phyloP scores from a whole-genome alignment of 2,113 vertebrate species.

The Anser cygnoides region DNA sequence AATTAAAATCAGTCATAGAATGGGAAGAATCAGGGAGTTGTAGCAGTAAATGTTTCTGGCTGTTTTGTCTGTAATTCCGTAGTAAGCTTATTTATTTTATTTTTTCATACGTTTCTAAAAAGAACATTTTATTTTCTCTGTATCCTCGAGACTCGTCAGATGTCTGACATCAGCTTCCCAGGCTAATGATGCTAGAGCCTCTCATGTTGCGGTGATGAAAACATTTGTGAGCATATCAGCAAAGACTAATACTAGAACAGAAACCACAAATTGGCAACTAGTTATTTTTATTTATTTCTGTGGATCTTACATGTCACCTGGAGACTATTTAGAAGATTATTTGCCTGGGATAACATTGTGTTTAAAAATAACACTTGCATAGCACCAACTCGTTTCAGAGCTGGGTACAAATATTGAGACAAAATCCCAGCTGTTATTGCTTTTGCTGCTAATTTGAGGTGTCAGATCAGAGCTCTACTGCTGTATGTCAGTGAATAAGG shows the following conservation, averaged over 20 bases:
- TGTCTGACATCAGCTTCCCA: neutral
- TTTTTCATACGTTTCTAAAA: neutral
- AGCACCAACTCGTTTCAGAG: constrained; percentile 69
- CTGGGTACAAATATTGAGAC: constrained; percentile 81
- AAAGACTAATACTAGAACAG: neutral
- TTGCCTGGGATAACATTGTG: constrained; percentile 63
- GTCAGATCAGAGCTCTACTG: constrained; percentile 67
- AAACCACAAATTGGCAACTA: constrained; percentile 54
- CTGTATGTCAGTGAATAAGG: constrained; percentile 62
- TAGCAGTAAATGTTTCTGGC: neutral
- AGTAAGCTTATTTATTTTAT: constrained; percentile 13
- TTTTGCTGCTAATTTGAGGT: constrained; percentile 79
- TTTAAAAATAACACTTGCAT: constrained; percentile 73
- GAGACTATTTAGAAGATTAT: constrained; percentile 73
- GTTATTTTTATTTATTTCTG: constrained; percentile 73
- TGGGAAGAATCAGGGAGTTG: neutral
- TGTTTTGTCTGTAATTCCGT: neutral
- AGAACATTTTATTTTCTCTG: neutral
- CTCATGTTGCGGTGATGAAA: neutral
- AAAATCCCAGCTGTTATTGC: constrained; percentile 77
- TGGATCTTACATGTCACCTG: constrained; percentile 72
- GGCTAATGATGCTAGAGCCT: neutral
- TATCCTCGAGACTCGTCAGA: neutral
- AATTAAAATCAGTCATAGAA: constrained; percentile 20
- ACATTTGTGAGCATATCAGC: neutral